phyloP scores from a whole-genome alignment of 2,888 invertebrate species.

The Plagiodera versicolora region DNA sequence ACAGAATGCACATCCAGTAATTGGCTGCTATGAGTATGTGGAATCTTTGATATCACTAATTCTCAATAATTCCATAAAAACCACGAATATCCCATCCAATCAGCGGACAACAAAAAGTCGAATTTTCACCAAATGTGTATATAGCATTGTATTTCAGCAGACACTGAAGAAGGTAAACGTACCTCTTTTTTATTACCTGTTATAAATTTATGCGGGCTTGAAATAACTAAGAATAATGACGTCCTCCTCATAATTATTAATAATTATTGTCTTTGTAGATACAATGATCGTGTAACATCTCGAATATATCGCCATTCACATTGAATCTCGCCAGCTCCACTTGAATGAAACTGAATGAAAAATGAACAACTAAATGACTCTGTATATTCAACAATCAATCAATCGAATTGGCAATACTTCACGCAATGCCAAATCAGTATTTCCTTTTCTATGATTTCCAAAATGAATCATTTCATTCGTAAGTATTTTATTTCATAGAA shows the following conservation, averaged over 20 bases:
- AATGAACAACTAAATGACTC: too few species aligned
- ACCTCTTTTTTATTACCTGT: background rate
- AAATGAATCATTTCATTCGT: too few species aligned
- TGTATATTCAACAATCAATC: too few species aligned
- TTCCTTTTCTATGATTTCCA: too few species aligned
- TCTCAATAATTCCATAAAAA: conserved; percentile 43
- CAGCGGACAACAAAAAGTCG: conserved; percentile 16
- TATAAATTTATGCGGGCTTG: background rate
- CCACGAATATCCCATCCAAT: conserved; percentile 34
- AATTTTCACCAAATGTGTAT: conserved; percentile 14
- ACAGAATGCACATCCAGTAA: conserved; percentile 44
- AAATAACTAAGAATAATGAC: background rate
- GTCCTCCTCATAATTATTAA: background rate
- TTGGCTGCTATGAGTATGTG: conserved; percentile 37
- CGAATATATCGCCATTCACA: too few species aligned
- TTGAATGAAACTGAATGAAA: too few species aligned
- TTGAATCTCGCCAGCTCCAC: too few species aligned
- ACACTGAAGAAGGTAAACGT: background rate
- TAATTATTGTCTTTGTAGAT: background rate
- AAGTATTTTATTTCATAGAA: too few species aligned
- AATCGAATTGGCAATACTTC: too few species aligned
- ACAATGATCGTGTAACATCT: background rate
- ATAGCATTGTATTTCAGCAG: background rate
- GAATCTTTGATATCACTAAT: conserved; percentile 33
- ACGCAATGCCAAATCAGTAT: too few species aligned